These are phyloP conservation scores for Hypotaenidia philippensis DNA, from an alignment of 2,797 vertebrate genomes.

Conservation along the genomic window DNA sequence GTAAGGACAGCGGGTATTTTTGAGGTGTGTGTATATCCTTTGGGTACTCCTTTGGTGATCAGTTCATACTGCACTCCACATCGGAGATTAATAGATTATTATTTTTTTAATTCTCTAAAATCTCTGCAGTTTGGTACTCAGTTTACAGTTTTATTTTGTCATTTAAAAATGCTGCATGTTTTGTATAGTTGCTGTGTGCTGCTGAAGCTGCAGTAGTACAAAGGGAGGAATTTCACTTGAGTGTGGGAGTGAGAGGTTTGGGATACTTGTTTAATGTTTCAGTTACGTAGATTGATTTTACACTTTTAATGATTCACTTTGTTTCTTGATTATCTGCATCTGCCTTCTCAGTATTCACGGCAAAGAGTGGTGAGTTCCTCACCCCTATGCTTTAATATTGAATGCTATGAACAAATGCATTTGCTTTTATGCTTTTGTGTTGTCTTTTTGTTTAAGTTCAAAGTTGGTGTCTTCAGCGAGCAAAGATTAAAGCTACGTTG, in stretches of 20 bases:
- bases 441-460: not conserved
- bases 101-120: not conserved
- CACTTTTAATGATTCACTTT: not conserved
- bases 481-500: not conserved
- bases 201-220: not conserved
- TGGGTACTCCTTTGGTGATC: not conserved
- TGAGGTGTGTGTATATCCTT: not conserved
- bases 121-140: not conserved
- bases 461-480: not conserved
- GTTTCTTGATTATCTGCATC: conserved; percentile 2
- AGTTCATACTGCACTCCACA: not conserved
- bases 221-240: not conserved
- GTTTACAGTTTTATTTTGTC: not conserved
- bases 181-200: not conserved
- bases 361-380: not conserved
- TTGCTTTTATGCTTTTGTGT: not conserved
- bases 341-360: not conserved
- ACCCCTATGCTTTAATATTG: not conserved
- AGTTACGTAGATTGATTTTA: conserved; percentile 19
- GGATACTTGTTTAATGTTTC: not conserved
- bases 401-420: not conserved
- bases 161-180: not conserved
- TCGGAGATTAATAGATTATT: not conserved
- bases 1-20: not conserved
- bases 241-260: not conserved